Base-by-base conservation (phyloP, 2,113 vertebrate species). In the Abramis brama region DNA sequence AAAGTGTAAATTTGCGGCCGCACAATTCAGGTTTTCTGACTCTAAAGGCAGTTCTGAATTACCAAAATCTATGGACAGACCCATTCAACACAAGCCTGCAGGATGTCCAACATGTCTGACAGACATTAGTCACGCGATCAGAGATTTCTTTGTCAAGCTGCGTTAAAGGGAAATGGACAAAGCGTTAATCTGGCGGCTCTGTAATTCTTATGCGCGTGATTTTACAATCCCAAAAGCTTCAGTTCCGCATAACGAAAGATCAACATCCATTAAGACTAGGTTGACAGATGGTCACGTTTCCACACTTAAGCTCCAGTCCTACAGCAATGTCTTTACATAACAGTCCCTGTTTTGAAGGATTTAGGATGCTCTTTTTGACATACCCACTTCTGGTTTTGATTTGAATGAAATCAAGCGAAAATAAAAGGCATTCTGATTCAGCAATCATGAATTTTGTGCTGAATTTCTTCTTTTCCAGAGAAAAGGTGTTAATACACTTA, bases 241-340 rank as follows among this genome's bases (percentile, higher is more conserved):
- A 90, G 83, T 85, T 86, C 68, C 70, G 52, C 57, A 73, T 74
- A 75, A 62, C 36, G 64, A 84, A 78, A 85, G 88, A 87, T 79
- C 77, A 87, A 82, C 78, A 71, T 84, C 84, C 78, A 82, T 82
- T 82, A 79, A 82, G 79, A 87, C 74, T 43, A 66, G 73, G 25
- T 70, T 81, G 83, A 81, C 88, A 88, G 90, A 88, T 88, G 90
- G 87, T 52, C 43, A 57, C 47, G 17, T 79, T 43, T 84, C 66
- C 45, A 71, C 70, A 39, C 43, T 55, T 84, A 80, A 89, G 79
- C 86, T 88, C 39, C 50, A 62, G 75, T 39, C 33, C 52, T 25
- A 71, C 84, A 43, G 27, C 43, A 36, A 13, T 66, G 17, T 73
- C 30, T 71, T 47, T 76, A 57, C 66, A 71, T 82, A 70, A 71